These are phyloP conservation scores for Meiosimyza platycephala DNA, from an alignment of 2,888 invertebrate genomes.

Conservation along the genomic window DNA sequence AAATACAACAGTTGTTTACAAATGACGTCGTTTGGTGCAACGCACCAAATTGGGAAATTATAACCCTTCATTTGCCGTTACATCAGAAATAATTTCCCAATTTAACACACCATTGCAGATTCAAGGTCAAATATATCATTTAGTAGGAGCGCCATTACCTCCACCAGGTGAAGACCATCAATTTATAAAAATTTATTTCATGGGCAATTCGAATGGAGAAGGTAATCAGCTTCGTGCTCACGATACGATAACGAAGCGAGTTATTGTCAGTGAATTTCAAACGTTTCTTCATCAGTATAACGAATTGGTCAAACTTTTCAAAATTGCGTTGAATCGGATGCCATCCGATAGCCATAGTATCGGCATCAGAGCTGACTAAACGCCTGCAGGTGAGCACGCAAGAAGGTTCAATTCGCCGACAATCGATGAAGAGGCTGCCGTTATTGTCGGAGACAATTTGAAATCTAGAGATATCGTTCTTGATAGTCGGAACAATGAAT, in stretches of 20 bases:
- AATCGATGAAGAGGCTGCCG: conserved; percentile 29
- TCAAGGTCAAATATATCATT: conserved; percentile 31
- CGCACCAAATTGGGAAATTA: not conserved
- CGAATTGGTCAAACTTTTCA: too few species aligned
- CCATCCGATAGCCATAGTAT: too few species aligned
- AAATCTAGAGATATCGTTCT: conserved; percentile 34
- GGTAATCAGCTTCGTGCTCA: too few species aligned
- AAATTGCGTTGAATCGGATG: too few species aligned
- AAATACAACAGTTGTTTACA: conserved; percentile 28
- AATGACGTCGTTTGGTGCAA: conserved; percentile 34
- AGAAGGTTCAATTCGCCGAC: conserved; percentile 36
- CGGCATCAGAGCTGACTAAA: conserved; percentile 35
- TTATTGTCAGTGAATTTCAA: not conserved
- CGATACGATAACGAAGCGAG: not conserved
- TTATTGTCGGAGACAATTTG: conserved; percentile 35
- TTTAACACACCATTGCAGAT: conserved; percentile 16
- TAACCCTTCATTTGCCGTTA: conserved; percentile 16
- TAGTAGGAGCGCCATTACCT: conserved; percentile 24
- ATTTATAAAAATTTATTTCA: conserved; percentile 34
- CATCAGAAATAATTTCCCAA: conserved; percentile 22
- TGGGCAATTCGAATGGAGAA: not conserved
- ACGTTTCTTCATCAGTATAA: conserved; percentile 5
- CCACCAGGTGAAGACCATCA: conserved; percentile 25
- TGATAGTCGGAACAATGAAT: conserved; percentile 16
- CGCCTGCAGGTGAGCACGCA: conserved; percentile 34